A percentile compares a stretch with the other conserved stretches of the same genome.
These are phyloP conservation scores for Ichneumoninae sp. DNA, from an alignment of 2,888 invertebrate genomes.

Conservation along the genomic window DNA sequence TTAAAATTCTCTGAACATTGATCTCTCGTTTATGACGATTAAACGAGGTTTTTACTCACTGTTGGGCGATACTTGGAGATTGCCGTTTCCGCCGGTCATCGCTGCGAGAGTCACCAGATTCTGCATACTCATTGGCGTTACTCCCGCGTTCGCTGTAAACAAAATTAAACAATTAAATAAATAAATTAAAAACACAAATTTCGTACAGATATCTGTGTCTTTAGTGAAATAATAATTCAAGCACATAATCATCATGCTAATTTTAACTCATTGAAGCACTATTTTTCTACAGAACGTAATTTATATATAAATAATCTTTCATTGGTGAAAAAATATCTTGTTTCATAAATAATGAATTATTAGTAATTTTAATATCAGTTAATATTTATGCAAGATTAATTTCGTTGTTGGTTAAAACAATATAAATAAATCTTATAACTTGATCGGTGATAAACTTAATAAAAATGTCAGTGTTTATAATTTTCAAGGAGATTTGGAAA, in stretches of 20 bases:
- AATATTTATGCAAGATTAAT: no score
- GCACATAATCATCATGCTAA: neutral
- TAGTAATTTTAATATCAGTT: no score
- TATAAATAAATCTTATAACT: neutral
- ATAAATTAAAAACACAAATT: neutral
- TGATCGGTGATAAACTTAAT: neutral
- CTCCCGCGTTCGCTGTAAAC: constrained; percentile 81
- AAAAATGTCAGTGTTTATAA: neutral
- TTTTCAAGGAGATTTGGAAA: neutral
- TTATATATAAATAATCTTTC: neutral
- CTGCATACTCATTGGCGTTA: constrained; percentile 94
- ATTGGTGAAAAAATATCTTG: neutral
- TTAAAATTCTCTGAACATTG: neutral
- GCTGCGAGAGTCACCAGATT: constrained; percentile 95
- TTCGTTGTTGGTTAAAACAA: neutral
- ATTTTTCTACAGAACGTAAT: neutral
- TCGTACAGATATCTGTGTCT: neutral
- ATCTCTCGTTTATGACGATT: constrained; percentile 2
- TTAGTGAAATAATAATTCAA: neutral
- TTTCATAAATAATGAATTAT: neutral
- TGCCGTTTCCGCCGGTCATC: constrained; percentile 87
- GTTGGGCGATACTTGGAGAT: constrained; percentile 86
- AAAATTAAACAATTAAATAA: neutral
- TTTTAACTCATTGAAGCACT: neutral
- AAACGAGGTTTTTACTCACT: constrained; percentile 82